A percentile compares a stretch with the other conserved stretches of the same genome.
phyloP scores from a whole-genome alignment of 2,113 vertebrate species.

The Malurus alboscapulatus region DNA sequence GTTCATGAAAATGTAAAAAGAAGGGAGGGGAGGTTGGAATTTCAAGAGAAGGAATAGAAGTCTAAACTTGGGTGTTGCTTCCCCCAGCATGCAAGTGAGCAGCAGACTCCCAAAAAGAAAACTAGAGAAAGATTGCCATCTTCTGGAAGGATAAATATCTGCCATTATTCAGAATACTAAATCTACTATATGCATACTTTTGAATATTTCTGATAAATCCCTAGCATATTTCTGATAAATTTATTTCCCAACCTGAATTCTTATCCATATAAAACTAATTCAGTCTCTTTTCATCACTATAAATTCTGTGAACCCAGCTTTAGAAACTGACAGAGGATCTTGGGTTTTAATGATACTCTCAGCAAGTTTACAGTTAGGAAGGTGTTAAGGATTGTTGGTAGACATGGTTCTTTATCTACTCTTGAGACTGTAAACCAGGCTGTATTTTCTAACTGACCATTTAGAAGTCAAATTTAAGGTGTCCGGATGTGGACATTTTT shows the following conservation, averaged over 20 bases:
- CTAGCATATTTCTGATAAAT: not conserved
- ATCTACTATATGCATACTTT: not conserved
- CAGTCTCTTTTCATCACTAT: not conserved
- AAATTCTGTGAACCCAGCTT: not conserved
- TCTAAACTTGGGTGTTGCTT: not conserved
- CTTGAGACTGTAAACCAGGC: not conserved
- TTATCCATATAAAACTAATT: not conserved
- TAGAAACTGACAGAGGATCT: not conserved
- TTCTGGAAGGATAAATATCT: conserved; percentile 62
- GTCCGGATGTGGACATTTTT: not conserved
- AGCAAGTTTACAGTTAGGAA: not conserved
- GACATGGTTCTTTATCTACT: not conserved
- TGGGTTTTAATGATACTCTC: not conserved
- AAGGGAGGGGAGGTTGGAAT: not conserved
- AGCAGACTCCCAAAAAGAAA: not conserved
- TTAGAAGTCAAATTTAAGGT: not conserved
- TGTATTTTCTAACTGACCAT: not conserved
- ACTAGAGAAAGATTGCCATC: conserved; percentile 57
- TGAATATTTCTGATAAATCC: not conserved
- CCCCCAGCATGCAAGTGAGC: not conserved
- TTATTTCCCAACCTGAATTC: not conserved
- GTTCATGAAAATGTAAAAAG: not conserved
- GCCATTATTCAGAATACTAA: not conserved
- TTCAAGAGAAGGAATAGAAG: not conserved
- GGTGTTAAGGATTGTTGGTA: not conserved